Evolutionary conservation across 2,113 vertebrate species (phyloP).

Genomic region (Ascaphus truei): DNA sequence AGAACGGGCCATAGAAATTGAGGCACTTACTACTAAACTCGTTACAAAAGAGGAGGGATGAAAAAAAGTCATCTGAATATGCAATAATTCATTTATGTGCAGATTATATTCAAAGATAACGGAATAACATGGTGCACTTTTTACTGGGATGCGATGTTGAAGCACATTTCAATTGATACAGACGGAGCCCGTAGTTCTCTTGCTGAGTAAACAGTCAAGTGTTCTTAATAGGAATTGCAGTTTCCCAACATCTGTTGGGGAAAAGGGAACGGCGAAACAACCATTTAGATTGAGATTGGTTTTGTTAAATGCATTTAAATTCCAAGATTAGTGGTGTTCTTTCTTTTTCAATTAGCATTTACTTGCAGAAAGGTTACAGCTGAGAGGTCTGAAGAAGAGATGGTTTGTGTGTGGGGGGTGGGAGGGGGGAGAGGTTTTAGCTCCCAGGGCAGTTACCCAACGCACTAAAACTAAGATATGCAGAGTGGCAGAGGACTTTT

Average conservation of each 20-base stretch:
- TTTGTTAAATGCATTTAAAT: conserved; percentile 88
- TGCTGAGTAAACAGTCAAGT: conserved; percentile 78
- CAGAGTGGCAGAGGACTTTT: conserved; percentile 42
- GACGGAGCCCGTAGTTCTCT: conserved; percentile 65
- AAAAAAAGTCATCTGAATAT: conserved; percentile 51
- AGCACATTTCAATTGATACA: conserved; percentile 76
- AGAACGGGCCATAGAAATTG: conserved; percentile 49
- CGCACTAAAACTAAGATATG: conserved; percentile 46
- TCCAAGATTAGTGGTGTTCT: conserved; percentile 84
- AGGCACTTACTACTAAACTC: conserved; percentile 40
- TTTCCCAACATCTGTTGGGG: conserved; percentile 81
- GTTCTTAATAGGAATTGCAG: conserved; percentile 80
- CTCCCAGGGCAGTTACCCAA: conserved; percentile 55
- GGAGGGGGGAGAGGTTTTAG: conserved; percentile 42
- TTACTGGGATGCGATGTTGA: conserved; percentile 67
- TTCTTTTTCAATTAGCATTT: conserved; percentile 85
- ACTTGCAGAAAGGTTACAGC: conserved; percentile 81
- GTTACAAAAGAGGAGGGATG: conserved; percentile 46
- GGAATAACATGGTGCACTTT: conserved; percentile 67
- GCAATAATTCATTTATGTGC: conserved; percentile 65
- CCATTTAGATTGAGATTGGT: conserved; percentile 81
- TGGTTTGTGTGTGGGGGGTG: conserved; percentile 17
- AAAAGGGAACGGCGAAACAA: conserved; percentile 75
- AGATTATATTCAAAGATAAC: conserved; percentile 74
- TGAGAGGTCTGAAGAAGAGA: conserved; percentile 63